Conservation (phyloP, 2,113 vertebrate genomes). For the Larimichthys polyactis region DNA sequence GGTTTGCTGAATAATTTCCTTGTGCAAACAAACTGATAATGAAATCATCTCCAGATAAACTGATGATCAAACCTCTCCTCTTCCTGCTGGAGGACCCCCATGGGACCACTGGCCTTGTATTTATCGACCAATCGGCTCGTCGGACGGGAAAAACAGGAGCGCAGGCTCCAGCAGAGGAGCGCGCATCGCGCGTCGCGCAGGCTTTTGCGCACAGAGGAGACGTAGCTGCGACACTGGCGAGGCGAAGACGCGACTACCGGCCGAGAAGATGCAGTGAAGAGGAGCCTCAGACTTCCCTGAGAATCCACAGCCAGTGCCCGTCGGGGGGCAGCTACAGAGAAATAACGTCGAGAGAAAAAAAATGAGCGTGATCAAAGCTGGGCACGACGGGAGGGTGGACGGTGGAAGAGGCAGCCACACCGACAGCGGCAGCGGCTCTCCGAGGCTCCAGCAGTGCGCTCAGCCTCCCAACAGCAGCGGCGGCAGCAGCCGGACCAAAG, state of each 20-base stretch:
- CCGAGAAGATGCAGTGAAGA: constrained; percentile 70
- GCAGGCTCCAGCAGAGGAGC: constrained; percentile 43
- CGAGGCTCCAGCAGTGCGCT: constrained; percentile 75
- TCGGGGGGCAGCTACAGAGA: constrained; percentile 3
- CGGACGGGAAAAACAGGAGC: constrained; percentile 46
- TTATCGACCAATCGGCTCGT: constrained; percentile 66
- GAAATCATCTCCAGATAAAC: constrained; percentile 38
- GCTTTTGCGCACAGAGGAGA: constrained; percentile 65
- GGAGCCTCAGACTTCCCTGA: not conserved
- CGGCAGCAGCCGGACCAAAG: constrained; percentile 75
- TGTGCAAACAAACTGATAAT: constrained; percentile 14
- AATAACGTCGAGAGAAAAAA: constrained; percentile 25
- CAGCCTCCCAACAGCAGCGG: constrained; percentile 74
- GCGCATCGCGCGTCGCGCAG: constrained; percentile 63
- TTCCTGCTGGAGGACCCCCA: constrained; percentile 45
- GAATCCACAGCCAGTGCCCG: constrained; percentile 15
- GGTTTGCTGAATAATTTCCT: too few species aligned
- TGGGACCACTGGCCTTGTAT: constrained; percentile 33
- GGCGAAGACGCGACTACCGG: constrained; percentile 25
- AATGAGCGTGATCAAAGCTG: constrained; percentile 76
- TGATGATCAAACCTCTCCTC: constrained; percentile 37
- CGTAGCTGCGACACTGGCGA: constrained; percentile 63
- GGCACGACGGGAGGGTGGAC: constrained; percentile 73
- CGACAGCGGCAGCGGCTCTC: constrained; percentile 61
- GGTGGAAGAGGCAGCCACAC: constrained; percentile 49